These are phyloP conservation scores for Oreortyx pictus DNA, from an alignment of 2,797 vertebrate genomes.

Conservation along the genomic window DNA sequence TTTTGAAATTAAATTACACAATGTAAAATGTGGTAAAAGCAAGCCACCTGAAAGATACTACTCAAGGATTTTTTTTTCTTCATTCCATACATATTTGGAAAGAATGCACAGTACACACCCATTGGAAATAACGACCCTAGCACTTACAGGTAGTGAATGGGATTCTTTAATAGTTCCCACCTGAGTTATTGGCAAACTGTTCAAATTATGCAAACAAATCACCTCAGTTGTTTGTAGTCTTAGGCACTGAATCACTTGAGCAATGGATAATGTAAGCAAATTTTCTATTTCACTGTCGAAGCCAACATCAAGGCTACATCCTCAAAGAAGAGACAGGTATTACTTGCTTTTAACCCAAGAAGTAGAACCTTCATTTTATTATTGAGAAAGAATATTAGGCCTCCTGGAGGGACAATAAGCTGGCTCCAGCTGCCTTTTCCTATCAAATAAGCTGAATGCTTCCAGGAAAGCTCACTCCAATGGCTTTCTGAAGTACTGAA, in stretches of 20 bases:
- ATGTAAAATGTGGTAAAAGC: background rate
- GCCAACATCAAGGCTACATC: too few relatives aligned
- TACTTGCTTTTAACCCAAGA: too few relatives aligned
- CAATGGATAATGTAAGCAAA: background rate
- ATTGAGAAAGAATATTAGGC: background rate
- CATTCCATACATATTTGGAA: background rate
- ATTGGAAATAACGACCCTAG: background rate
- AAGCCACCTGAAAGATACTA: constrained; percentile 9
- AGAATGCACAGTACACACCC: background rate
- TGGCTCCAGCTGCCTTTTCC: background rate
- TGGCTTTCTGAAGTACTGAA: background rate
- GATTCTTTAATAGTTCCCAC: constrained; percentile 32
- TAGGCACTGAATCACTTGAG: background rate
- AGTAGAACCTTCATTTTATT: background rate
- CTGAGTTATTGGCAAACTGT: constrained; percentile 5
- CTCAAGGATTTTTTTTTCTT: background rate
- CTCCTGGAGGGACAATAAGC: background rate
- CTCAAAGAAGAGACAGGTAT: too few relatives aligned
- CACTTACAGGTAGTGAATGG: background rate
- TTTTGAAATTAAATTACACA: background rate
- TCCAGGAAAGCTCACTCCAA: background rate
- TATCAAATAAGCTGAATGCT: background rate
- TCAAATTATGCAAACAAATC: background rate
- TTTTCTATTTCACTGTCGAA: background rate
- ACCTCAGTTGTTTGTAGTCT: background rate